Conservation (phyloP, 2,797 vertebrate species). For the Halcyon leucocephala region DNA sequence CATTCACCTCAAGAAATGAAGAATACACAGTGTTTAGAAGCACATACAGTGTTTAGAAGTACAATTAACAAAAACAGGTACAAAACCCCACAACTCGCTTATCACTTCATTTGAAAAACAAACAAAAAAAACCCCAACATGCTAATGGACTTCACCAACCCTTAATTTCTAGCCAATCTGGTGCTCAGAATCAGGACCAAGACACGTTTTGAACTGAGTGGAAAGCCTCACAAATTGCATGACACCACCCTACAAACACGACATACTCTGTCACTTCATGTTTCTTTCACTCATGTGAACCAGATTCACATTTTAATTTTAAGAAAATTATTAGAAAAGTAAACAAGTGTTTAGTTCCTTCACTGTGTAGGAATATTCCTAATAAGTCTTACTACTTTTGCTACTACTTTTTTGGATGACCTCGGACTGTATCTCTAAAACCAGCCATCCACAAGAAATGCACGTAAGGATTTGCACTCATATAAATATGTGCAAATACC, state of each 20-base stretch:
- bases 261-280: neutral
- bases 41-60: neutral
- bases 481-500: neutral
- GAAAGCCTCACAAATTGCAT: neutral
- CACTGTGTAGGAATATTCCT: neutral
- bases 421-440: neutral
- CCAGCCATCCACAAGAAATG: neutral
- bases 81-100: neutral
- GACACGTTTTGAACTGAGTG: neutral
- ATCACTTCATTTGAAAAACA: neutral
- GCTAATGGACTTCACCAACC: neutral
- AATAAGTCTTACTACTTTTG: neutral
- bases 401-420: neutral
- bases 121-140: neutral
- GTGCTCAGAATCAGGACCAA: neutral
- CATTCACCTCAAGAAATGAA: slow-evolving; percentile 87
- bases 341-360: neutral
- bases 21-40: neutral
- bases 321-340: neutral
- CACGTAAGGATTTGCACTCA: neutral
- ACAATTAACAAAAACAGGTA: neutral
- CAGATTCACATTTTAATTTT: neutral
- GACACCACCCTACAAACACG: neutral
- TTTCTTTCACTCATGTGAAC: neutral
- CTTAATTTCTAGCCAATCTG: neutral